A percentile compares a stretch with the other conserved stretches of the same genome.
Conservation (phyloP, 2,797 vertebrate species). For the Tolypeutes matacus region DNA sequence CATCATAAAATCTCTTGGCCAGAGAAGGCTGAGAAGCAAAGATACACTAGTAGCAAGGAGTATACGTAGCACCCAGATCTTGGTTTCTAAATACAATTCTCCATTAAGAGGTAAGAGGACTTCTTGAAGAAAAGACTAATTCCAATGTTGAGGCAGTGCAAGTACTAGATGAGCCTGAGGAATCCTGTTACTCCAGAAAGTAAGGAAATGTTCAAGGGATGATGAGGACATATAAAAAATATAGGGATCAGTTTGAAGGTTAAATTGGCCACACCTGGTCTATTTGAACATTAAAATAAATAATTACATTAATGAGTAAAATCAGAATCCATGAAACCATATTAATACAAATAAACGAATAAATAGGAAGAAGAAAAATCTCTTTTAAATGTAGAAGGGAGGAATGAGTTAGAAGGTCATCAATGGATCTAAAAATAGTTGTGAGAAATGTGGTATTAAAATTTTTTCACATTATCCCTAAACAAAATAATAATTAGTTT, state of each 20-base stretch:
- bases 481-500: not conserved
- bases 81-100: not conserved
- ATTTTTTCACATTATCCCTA: not conserved
- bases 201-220: not conserved
- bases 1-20: not conserved
- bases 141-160: not conserved
- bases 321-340: not conserved
- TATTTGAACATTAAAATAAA: not conserved
- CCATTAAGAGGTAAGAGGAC: not conserved
- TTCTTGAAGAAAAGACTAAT: not conserved
- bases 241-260: not conserved
- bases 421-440: not conserved
- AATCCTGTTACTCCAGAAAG: not conserved
- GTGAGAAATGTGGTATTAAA: not conserved
- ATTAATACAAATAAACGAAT: not conserved
- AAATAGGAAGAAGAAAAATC: not conserved
- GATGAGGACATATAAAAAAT: not conserved
- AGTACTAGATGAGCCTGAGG: not conserved
- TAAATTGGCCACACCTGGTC: not conserved
- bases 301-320: not conserved
- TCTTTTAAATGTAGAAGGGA: not conserved
- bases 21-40: not conserved
- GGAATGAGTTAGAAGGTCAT: not conserved
- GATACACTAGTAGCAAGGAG: not conserved
- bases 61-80: not conserved